Conservation (phyloP, 2,797 vertebrate species). For the Kryptopterus vitreolus region DNA sequence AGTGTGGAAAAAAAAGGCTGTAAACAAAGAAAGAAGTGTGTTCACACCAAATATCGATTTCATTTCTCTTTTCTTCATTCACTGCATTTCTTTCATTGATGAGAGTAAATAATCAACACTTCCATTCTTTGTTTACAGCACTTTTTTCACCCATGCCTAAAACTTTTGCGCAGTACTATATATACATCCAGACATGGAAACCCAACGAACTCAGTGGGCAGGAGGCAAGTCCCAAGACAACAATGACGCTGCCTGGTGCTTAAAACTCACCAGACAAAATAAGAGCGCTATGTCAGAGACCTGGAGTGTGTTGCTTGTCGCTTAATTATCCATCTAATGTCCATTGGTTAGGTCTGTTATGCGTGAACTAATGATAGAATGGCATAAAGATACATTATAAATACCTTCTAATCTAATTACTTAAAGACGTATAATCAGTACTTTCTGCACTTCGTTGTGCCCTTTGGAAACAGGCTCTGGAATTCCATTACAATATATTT, state of each 20-base stretch:
- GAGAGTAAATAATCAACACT: too few relatives aligned
- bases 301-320: neutral
- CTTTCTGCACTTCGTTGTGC: neutral
- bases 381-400: neutral
- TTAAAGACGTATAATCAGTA: constrained; percentile 14
- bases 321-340: neutral
- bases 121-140: too few relatives aligned
- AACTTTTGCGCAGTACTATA: neutral
- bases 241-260: neutral
- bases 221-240: neutral
- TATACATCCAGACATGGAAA: neutral
- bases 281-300: neutral
- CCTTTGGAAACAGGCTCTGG: neutral
- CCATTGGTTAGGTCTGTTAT: neutral
- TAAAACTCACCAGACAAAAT: neutral
- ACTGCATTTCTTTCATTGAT: too few relatives aligned
- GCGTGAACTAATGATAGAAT: constrained; percentile 7
- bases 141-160: too few relatives aligned
- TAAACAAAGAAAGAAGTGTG: too few relatives aligned
- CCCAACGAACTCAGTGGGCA: neutral
- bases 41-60: too few relatives aligned
- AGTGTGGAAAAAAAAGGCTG: too few relatives aligned
- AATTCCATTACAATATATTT: constrained; percentile 33
- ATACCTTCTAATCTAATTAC: constrained; percentile 10
- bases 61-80: too few relatives aligned